Evolutionary conservation across 2,888 invertebrate species (phyloP).

Genomic region (Xestia ashworthii): DNA sequence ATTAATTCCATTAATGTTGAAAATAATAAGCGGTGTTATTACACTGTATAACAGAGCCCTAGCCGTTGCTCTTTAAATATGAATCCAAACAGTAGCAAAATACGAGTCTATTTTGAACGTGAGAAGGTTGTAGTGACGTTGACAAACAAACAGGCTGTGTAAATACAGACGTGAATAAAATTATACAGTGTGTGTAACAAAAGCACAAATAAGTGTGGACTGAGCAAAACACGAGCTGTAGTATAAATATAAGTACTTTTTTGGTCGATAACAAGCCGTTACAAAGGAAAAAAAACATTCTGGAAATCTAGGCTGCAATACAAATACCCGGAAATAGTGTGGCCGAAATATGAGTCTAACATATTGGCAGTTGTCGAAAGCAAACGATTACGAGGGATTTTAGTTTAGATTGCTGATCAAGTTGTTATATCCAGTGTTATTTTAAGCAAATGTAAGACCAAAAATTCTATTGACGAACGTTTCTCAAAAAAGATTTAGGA

Average conservation of each 20-base stretch:
- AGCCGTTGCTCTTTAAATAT: conserved; percentile 18
- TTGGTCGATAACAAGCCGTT: neutral
- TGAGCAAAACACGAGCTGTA: conserved; percentile 5
- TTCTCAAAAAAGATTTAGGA: neutral
- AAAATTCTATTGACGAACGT: neutral
- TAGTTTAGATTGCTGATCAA: neutral
- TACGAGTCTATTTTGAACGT: conserved; percentile 37
- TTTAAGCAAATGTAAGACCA: neutral
- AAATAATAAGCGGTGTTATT: conserved; percentile 41
- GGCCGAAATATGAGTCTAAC: conserved; percentile 1
- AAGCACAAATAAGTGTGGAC: conserved; percentile 46
- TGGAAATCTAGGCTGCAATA: conserved; percentile 11
- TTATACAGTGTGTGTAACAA: conserved; percentile 52
- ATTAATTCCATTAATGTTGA: conserved; percentile 32
- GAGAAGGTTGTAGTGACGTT: conserved; percentile 52
- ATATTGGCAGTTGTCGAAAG: neutral
- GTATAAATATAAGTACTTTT: neutral
- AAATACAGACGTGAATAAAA: conserved; percentile 72
- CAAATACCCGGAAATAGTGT: neutral
- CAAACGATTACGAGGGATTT: too few relatives aligned
- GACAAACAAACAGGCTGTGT: conserved; percentile 70
- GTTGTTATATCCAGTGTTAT: neutral
- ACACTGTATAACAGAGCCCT: conserved; percentile 11
- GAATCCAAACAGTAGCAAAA: conserved; percentile 7
- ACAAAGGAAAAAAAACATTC: conserved; percentile 9